Conservation (phyloP, 2,888 invertebrate genomes). For the Trichopria drosophilae region DNA sequence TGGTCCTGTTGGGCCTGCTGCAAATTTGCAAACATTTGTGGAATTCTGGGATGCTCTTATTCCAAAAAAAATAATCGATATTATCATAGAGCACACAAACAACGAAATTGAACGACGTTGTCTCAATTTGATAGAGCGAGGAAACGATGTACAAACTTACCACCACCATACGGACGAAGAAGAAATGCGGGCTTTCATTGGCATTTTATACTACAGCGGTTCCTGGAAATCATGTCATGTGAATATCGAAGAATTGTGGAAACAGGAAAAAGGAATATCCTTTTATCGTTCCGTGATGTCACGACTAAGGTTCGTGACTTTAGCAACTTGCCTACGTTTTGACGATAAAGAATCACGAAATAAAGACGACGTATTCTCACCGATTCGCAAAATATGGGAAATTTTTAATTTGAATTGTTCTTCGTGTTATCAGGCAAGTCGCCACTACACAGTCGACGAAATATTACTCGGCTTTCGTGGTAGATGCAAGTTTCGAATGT, state of each 20-base stretch:
- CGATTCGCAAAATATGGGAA: too few relatives aligned
- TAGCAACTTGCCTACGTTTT: slow-evolving; percentile 4
- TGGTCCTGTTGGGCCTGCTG: slow-evolving; percentile 11
- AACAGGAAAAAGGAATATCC: neutral
- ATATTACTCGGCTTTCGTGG: too few relatives aligned
- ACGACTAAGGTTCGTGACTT: slow-evolving; percentile 2
- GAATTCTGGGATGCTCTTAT: slow-evolving; percentile 27
- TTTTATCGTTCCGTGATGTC: slow-evolving; percentile 4
- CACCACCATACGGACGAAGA: too few relatives aligned
- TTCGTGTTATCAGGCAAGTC: too few relatives aligned
- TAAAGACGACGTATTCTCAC: slow-evolving; percentile 2
- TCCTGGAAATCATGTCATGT: slow-evolving; percentile 4
- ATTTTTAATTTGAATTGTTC: too few relatives aligned
- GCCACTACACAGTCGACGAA: too few relatives aligned
- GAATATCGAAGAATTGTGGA: slow-evolving; percentile 4
- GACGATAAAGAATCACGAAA: slow-evolving; percentile 3
- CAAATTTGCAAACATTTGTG: slow-evolving; percentile 5
- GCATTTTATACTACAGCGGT: too few relatives aligned
- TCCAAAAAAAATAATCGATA: slow-evolving; percentile 7
- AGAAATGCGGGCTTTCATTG: too few relatives aligned
- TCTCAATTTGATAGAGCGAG: slow-evolving; percentile 5
- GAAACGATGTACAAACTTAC: slow-evolving; percentile 1
- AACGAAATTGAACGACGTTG: slow-evolving; percentile 19
- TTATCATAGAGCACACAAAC: slow-evolving; percentile 29
- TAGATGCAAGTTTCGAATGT: too few relatives aligned